Base-by-base conservation (phyloP, 2,888 invertebrate species). In the Steinernema carpocapsae region DNA sequence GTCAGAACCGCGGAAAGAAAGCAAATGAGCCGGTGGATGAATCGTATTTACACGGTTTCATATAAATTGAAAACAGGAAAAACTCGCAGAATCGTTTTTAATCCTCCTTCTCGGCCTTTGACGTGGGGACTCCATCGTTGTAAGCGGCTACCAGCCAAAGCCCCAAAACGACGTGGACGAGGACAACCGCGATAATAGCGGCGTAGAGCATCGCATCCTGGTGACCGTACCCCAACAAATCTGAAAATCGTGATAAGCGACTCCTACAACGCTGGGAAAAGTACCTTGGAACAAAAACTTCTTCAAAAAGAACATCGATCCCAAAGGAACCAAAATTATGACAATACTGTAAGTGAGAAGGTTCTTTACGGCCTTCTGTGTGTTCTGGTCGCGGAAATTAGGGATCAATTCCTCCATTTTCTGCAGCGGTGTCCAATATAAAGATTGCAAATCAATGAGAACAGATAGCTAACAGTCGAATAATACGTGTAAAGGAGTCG, bases 241-340 rank as follows among this genome's bases (percentile, higher is more conserved):
- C 86, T 86, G 17, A 51, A 10, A 51, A 48, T 7, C 3, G 6
- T 10, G 4, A 37, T 37, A 4, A 48, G 17, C 19, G 14, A 48
- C 3, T 48, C 48, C 17, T 37, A 37, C 4, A 10, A 48, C 17
- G 14, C 48, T 4, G 6, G 3, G 48, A 17, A 43, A 46, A 51
- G 45, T 45, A 83, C 87, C 83, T 83, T 86, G 82, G 76, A 87
- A 87, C 12, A 87, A 64, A 74, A 74, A 80, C 52, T 71, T 71
- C 76, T 87, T 87, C 70, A 86, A 75, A 17, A 86, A 72, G 76
- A 87, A 87, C 87, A 87, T 86, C 43, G 85, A 83, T 7, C 80
- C 80, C 42, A 87, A 79, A 4, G 87, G 87, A 7, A 87, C 82
- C 19, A 82, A 71, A 45, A 88, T 80, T 74, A 87, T 87, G 24